These are phyloP conservation scores for Glyphotaelius pellucidus DNA, from an alignment of 2,888 invertebrate species.

Conservation along the genomic window DNA sequence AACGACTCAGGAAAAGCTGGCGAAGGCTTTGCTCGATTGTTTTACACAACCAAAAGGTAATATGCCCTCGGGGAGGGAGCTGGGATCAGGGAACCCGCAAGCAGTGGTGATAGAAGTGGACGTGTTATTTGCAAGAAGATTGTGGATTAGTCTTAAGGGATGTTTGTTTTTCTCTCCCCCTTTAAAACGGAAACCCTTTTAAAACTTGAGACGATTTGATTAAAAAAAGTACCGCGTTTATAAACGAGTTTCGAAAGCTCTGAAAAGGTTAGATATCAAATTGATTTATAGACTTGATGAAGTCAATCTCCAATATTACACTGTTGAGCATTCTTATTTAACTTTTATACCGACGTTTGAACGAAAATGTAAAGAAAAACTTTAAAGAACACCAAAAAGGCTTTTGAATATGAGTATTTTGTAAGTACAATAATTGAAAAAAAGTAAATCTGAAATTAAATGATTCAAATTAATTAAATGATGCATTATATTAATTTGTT, in stretches of 20 bases:
- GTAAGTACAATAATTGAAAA: no score
- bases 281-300: neutral
- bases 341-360: neutral
- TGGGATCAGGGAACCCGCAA: constrained; percentile 44
- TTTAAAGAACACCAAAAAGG: no score
- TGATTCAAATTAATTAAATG: no score
- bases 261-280: neutral
- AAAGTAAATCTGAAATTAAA: no score
- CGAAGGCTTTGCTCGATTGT: constrained; percentile 61
- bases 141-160: constrained; percentile 35
- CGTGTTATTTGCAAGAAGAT: constrained; percentile 39
- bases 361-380: neutral
- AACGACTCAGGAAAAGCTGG: constrained; percentile 48
- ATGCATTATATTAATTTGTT: no score
- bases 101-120: constrained; percentile 47
- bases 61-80: constrained; percentile 60
- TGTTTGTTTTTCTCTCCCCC: constrained; percentile 13
- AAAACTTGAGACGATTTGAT: constrained; percentile 28
- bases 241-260: neutral
- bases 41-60: constrained; percentile 65
- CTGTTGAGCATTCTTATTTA: neutral
- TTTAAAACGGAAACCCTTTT: constrained; percentile 29
- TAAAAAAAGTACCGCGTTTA: neutral
- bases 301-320: neutral
- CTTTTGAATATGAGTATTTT: no score